phyloP scores from a whole-genome alignment of 2,797 vertebrate species.

The Pterois miles region DNA sequence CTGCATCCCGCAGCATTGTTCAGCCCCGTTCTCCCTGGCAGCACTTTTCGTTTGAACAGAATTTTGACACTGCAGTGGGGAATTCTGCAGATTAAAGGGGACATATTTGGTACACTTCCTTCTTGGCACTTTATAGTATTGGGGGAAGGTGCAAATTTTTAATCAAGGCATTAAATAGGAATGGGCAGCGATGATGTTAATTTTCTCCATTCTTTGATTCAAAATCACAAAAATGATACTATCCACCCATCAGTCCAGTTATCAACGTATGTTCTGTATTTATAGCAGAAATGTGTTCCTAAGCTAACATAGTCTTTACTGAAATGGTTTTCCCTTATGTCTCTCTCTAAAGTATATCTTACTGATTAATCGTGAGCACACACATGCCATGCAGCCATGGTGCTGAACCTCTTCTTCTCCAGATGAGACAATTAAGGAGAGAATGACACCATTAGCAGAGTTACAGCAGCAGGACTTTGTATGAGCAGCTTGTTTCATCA shows the following conservation, averaged over 20 bases:
- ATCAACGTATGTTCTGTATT: neutral
- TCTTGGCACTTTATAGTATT: conserved; percentile 72
- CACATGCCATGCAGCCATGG: neutral
- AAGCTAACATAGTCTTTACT: neutral
- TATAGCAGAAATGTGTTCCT: neutral
- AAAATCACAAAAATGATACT: neutral
- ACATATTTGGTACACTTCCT: conserved; percentile 81
- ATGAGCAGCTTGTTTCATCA: conserved; percentile 50
- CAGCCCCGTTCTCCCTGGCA: conserved; percentile 80
- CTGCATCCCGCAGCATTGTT: conserved; percentile 80
- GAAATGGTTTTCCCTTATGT: neutral
- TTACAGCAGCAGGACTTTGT: conserved; percentile 31
- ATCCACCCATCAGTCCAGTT: neutral
- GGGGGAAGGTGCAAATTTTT: conserved; percentile 63
- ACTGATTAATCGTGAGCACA: conserved; percentile 6
- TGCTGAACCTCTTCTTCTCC: neutral
- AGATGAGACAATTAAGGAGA: conserved; percentile 31
- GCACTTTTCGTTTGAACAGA: conserved; percentile 75
- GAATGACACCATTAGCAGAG: conserved; percentile 45
- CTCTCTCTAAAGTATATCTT: neutral
- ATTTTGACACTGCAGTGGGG: conserved; percentile 83
- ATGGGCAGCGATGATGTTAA: conserved; percentile 13
- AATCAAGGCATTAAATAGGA: conserved; percentile 57
- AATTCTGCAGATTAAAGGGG: conserved; percentile 83
- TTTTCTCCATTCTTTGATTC: conserved; percentile 24